Conservation (phyloP, 2,888 invertebrate species). For the Glyphotaelius pellucidus region DNA sequence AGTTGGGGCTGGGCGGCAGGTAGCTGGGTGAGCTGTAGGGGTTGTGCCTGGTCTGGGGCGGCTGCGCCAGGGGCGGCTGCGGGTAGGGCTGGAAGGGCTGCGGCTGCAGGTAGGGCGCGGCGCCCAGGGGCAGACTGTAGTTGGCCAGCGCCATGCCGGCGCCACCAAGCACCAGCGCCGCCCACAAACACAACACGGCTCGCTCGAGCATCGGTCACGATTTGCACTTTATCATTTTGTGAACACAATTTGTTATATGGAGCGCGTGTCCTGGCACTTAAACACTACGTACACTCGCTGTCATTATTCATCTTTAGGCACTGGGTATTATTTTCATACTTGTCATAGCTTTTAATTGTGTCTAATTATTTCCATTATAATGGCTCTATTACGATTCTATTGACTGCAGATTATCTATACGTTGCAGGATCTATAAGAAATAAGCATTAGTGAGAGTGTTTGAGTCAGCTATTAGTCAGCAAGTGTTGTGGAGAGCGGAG, state of each 20-base stretch:
- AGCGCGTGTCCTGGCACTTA: slow-evolving; percentile 4
- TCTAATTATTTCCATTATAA: not conserved
- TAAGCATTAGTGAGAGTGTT: not conserved
- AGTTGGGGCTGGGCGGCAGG: slow-evolving; percentile 52
- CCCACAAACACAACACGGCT: slow-evolving; percentile 48
- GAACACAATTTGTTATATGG: slow-evolving; percentile 43
- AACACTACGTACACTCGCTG: slow-evolving; percentile 27
- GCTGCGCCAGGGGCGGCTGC: slow-evolving; percentile 62
- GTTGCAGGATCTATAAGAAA: not conserved
- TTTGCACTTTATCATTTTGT: slow-evolving; percentile 64
- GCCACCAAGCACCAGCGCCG: slow-evolving; percentile 67
- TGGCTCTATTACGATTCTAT: not conserved
- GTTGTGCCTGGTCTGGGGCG: slow-evolving; percentile 50
- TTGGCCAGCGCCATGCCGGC: slow-evolving; percentile 75
- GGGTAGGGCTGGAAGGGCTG: slow-evolving; percentile 67
- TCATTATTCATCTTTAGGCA: slow-evolving; percentile 25
- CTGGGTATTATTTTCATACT: not conserved
- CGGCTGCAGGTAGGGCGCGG: slow-evolving; percentile 69
- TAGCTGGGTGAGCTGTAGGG: slow-evolving; percentile 64
- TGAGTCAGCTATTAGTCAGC: slow-evolving; percentile 4
- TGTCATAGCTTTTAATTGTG: not conserved
- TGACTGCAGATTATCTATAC: not conserved
- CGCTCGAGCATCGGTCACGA: slow-evolving; percentile 58
- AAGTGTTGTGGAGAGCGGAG: not conserved
- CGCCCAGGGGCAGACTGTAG: slow-evolving; percentile 73